A percentile compares a stretch with the other conserved stretches of the same genome.
Evolutionary conservation across 1,140 invertebrate genomes (phyloP).

Genomic region (Apolygus lucorum): DNA sequence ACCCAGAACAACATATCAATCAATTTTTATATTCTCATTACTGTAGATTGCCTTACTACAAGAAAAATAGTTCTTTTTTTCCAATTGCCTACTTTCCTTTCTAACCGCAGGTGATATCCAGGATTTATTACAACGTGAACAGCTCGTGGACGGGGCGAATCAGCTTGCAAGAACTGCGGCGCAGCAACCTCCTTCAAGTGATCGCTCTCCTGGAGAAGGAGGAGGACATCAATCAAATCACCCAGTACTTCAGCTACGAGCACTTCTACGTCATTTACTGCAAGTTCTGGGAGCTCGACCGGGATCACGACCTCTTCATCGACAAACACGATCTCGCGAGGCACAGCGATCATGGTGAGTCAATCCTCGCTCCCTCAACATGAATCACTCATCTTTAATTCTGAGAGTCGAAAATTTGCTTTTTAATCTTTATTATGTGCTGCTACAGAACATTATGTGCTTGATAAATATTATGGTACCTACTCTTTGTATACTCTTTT

Average conservation of each 20-base stretch:
- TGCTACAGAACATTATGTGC: no score
- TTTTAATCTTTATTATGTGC: no score
- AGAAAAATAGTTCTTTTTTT: conserved; percentile 12
- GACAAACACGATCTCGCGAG: conserved; percentile 86
- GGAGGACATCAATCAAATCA: conserved; percentile 95
- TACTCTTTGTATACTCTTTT: no score
- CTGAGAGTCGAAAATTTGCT: no score
- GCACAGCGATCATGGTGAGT: conserved; percentile 93
- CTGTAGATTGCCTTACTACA: no score
- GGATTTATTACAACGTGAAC: conserved; percentile 98
- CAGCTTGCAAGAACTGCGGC: conserved; percentile 76
- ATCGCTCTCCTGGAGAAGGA: conserved; percentile 75
- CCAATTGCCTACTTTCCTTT: conserved; percentile 22
- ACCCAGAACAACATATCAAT: no score
- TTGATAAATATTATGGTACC: no score
- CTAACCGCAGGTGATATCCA: conserved; percentile 77
- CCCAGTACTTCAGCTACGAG: conserved; percentile 97
- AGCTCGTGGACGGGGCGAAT: conserved; percentile 94
- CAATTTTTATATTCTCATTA: no score
- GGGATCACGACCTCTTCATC: conserved; percentile 95
- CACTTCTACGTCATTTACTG: conserved; percentile 99
- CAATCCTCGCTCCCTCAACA: no score
- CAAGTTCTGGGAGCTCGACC: conserved; percentile 99
- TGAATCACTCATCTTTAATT: no score
- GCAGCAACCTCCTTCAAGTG: conserved; percentile 69